Conservation (phyloP, 2,888 invertebrate species). For the Ctena decussata region DNA sequence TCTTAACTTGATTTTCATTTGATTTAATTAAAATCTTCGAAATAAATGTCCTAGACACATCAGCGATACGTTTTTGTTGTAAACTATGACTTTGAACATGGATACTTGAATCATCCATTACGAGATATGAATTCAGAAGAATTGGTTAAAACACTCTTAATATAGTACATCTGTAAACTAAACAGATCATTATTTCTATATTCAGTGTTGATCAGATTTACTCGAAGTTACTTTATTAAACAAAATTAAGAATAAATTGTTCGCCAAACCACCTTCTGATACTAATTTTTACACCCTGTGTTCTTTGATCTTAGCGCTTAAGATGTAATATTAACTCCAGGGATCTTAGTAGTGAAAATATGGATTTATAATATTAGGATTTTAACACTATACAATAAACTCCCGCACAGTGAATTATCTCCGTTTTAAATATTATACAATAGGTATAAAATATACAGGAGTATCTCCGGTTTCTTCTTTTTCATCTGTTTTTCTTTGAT, state of each 20-base stretch:
- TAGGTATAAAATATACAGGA: slow-evolving; percentile 4
- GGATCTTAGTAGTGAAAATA: not conserved
- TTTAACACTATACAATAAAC: not conserved
- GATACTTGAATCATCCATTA: not conserved
- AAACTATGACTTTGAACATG: not conserved
- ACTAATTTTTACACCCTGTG: not conserved
- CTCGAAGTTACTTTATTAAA: not conserved
- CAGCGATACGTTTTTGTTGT: not conserved
- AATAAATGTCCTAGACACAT: not conserved
- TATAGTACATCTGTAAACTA: not conserved
- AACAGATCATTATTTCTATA: not conserved
- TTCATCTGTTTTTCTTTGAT: slow-evolving; percentile 22
- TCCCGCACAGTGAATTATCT: not conserved
- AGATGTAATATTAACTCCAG: not conserved
- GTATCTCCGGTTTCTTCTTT: slow-evolving; percentile 8
- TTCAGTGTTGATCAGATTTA: not conserved
- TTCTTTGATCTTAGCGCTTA: not conserved
- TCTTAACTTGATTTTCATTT: not conserved
- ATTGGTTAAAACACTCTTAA: no score
- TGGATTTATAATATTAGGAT: not conserved
- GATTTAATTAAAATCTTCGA: not conserved
- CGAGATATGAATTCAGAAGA: no score
- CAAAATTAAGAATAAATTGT: not conserved
- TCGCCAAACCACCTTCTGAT: not conserved
- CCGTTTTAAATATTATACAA: not conserved